These are phyloP conservation scores for Stichodactyla mertensii DNA, from an alignment of 64 coral and sea anemone species.

Conservation along the genomic window DNA sequence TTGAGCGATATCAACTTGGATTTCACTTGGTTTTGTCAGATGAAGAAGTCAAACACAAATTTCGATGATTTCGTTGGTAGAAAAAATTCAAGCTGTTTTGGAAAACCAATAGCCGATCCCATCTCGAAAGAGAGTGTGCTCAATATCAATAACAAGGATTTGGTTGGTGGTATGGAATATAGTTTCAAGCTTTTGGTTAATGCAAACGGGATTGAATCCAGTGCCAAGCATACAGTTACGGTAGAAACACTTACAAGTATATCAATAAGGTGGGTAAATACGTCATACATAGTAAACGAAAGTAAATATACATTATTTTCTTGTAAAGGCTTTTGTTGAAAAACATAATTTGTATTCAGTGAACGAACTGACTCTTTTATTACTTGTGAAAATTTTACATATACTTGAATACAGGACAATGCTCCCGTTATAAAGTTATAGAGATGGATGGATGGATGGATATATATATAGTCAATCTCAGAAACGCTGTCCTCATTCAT, in stretches of 20 bases:
- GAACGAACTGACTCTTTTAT: too few species aligned
- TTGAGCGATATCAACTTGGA: not conserved
- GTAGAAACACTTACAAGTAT: not conserved
- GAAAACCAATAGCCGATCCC: not conserved
- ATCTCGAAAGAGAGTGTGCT: not conserved
- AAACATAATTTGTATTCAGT: too few species aligned
- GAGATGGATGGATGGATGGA: too few species aligned
- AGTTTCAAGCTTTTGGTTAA: not conserved
- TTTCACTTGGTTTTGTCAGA: conserved; percentile 17
- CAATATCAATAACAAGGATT: not conserved
- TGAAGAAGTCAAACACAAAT: not conserved
- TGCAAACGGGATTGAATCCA: not conserved
- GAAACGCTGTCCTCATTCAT: too few species aligned
- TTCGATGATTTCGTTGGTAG: not conserved
- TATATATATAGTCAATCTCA: too few species aligned
- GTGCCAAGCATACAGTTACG: not conserved
- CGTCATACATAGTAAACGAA: too few species aligned
- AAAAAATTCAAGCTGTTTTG: not conserved
- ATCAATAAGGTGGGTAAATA: conserved; percentile 3
- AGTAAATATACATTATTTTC: too few species aligned
- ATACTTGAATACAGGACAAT: too few species aligned
- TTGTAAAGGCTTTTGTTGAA: too few species aligned
- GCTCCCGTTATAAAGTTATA: too few species aligned
- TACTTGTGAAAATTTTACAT: too few species aligned
- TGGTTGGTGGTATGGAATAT: conserved; percentile 9